phyloP scores from a whole-genome alignment of 1,140 invertebrate genomes.

The Aphis gossypii region DNA sequence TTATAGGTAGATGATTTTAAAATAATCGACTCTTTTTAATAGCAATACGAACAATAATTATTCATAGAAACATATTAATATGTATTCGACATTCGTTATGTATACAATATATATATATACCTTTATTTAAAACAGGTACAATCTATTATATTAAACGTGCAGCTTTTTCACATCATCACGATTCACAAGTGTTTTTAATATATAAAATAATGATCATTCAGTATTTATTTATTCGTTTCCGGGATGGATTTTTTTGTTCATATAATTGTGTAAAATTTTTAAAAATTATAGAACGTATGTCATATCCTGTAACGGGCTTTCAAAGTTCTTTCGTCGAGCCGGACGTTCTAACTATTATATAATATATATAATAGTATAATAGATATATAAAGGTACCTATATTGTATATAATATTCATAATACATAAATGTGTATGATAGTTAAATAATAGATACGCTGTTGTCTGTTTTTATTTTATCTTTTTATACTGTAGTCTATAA shows the following conservation, averaged over 20 bases:
- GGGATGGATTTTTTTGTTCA: background rate
- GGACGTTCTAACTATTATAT: no score
- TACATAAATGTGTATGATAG: no score
- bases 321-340: background rate
- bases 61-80: background rate
- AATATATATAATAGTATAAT: no score
- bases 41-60: background rate
- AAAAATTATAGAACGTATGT: background rate
- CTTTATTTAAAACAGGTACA: no score
- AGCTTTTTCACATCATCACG: background rate
- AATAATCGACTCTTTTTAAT: background rate
- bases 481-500: no score
- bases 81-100: no score
- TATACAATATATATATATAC: no score
- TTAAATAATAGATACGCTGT: background rate
- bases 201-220: no score
- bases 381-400: no score
- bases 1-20: background rate
- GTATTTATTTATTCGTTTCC: background rate
- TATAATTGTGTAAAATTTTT: background rate
- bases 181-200: background rate
- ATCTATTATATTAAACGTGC: background rate
- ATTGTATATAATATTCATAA: no score
- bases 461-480: background rate
- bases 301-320: background rate